These are phyloP conservation scores for Ptilodon capucinus DNA, from an alignment of 2,888 invertebrate genomes.

Conservation along the genomic window DNA sequence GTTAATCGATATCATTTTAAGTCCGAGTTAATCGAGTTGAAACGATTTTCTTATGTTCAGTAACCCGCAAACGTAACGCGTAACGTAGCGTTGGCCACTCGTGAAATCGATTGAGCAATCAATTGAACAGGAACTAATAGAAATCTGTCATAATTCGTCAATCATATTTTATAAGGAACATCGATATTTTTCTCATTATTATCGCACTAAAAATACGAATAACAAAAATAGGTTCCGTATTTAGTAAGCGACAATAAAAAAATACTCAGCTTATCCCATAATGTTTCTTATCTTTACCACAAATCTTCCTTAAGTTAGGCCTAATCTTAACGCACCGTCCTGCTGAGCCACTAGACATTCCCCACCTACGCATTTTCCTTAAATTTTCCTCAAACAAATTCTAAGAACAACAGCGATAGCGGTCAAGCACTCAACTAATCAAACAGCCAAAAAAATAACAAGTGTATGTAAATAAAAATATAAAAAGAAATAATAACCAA, in stretches of 20 bases:
- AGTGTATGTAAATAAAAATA: slow-evolving; percentile 26
- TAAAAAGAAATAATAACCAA: slow-evolving; percentile 66
- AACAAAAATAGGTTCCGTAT: too few species aligned
- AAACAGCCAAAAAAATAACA: slow-evolving; percentile 23
- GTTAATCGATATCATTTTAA: not conserved
- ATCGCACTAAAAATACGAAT: too few species aligned
- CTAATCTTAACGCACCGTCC: slow-evolving; percentile 6
- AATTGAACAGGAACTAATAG: not conserved
- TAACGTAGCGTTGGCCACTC: slow-evolving; percentile 41
- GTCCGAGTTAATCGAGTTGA: slow-evolving; percentile 24
- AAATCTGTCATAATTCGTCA: not conserved
- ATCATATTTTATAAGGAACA: too few species aligned
- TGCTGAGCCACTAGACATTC: slow-evolving; percentile 16
- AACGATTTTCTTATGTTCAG: slow-evolving; percentile 46
- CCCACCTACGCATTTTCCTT: slow-evolving; percentile 16
- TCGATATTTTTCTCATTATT: too few species aligned
- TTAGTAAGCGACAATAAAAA: too few species aligned
- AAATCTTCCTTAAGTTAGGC: not conserved
- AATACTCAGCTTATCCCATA: too few species aligned
- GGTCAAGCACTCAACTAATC: slow-evolving; percentile 21
- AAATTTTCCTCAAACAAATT: slow-evolving; percentile 14
- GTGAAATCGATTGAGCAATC: slow-evolving; percentile 16
- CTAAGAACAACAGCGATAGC: slow-evolving; percentile 13
- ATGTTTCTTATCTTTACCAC: not conserved
- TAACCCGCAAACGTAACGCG: slow-evolving; percentile 46